These are phyloP conservation scores for Mizuhopecten yessoensis DNA, from an alignment of 1,140 invertebrate species.

Conservation along the genomic window DNA sequence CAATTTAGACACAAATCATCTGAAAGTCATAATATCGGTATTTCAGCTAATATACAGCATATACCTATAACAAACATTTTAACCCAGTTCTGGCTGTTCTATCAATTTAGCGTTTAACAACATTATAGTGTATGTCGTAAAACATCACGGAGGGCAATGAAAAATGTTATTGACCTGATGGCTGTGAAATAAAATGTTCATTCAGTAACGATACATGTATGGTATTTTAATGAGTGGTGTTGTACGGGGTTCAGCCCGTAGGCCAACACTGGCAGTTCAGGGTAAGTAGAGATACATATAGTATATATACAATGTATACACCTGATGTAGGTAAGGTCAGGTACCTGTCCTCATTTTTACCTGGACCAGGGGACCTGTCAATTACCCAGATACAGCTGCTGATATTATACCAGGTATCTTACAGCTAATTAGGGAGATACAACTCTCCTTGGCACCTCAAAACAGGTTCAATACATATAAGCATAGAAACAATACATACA, in stretches of 20 bases:
- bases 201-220: slow-evolving; percentile 16
- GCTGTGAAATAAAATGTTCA: slow-evolving; percentile 11
- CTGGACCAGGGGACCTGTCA: neutral
- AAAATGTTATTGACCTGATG: slow-evolving; percentile 22
- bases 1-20: too few species aligned
- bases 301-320: neutral
- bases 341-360: neutral
- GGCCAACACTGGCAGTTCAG: neutral
- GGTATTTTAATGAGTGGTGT: slow-evolving; percentile 18
- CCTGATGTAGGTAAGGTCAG: neutral
- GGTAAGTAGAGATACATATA: neutral
- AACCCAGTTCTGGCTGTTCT: neutral
- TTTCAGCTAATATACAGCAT: neutral
- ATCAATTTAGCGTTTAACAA: neutral
- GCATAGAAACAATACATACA: neutral
- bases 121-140: neutral
- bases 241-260: neutral
- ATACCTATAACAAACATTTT: neutral
- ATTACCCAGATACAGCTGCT: neutral
- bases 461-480: neutral
- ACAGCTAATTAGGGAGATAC: too few species aligned
- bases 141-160: neutral
- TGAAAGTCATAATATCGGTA: too few species aligned
- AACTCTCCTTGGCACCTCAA: neutral
- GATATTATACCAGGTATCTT: neutral